Evolutionary conservation across 2,888 invertebrate genomes (phyloP).

Genomic region (Micropterix aruncella): DNA sequence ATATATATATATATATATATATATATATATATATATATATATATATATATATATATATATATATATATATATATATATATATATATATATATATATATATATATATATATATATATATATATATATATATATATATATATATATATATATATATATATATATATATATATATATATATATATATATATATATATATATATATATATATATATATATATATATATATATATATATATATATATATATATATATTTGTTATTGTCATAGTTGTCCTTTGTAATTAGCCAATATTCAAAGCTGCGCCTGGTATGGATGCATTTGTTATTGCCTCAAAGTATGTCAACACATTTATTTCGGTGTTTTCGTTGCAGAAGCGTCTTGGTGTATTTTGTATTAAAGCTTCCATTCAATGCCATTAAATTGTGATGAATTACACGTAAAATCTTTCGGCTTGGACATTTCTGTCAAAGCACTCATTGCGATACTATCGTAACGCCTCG

Average conservation of each 20-base stretch:
- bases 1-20: conserved; percentile 4
- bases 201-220: conserved; percentile 6
- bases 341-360: no score
- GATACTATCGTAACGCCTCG: no score
- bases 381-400: no score
- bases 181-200: conserved; percentile 5
- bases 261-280: neutral
- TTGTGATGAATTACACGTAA: no score
- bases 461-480: no score
- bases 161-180: conserved; percentile 6
- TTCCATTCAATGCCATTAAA: no score
- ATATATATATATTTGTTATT: conserved; percentile 3
- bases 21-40: conserved; percentile 6
- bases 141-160: conserved; percentile 7
- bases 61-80: conserved; percentile 6
- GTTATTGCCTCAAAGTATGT: no score
- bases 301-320: no score
- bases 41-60: conserved; percentile 6
- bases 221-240: conserved; percentile 6
- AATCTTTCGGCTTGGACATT: no score
- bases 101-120: conserved; percentile 6
- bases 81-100: conserved; percentile 5
- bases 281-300: neutral
- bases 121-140: conserved; percentile 6
- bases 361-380: no score